A percentile compares a stretch with the other conserved stretches of the same genome.
Evolutionary conservation across 2,113 vertebrate species (phyloP).

Genomic region (Indicator maculatus): DNA sequence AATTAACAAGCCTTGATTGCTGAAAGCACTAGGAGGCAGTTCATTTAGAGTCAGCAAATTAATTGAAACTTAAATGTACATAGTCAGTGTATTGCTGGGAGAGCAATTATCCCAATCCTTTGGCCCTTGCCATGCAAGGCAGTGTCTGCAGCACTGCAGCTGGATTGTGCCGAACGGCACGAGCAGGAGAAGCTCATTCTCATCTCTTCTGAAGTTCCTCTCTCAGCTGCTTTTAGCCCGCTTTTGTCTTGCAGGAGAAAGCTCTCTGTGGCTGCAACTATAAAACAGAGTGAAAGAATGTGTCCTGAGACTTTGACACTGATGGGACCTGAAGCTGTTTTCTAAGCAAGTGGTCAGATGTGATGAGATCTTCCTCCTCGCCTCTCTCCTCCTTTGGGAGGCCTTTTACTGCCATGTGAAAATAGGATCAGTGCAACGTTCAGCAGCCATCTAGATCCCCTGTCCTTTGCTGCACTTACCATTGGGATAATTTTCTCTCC

Average conservation of each 20-base stretch:
- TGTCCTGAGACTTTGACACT: neutral
- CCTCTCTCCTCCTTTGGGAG: neutral
- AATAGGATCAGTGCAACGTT: neutral
- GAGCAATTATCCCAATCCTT: slow-evolving; percentile 46
- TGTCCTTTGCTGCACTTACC: neutral
- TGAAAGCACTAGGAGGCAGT: slow-evolving; percentile 68
- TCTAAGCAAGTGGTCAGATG: neutral
- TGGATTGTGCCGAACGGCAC: neutral
- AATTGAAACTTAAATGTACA: slow-evolving; percentile 67
- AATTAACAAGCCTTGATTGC: slow-evolving; percentile 75
- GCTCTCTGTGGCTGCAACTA: fast-evolving
- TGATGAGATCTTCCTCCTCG: neutral
- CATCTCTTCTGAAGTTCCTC: neutral
- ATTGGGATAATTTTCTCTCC: neutral
- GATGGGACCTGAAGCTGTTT: neutral
- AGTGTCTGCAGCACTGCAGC: neutral
- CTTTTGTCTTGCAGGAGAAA: neutral
- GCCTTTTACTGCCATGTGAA: neutral
- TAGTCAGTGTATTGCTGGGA: slow-evolving; percentile 45
- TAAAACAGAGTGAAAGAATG: neutral
- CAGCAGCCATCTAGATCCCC: neutral
- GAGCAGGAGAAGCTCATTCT: neutral
- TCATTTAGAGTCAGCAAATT: slow-evolving; percentile 71
- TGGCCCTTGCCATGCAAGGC: neutral
- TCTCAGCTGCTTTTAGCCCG: slow-evolving; percentile 9